Conservation (phyloP, 2,888 invertebrate genomes). For the Hirtodrosophila confusa region DNA sequence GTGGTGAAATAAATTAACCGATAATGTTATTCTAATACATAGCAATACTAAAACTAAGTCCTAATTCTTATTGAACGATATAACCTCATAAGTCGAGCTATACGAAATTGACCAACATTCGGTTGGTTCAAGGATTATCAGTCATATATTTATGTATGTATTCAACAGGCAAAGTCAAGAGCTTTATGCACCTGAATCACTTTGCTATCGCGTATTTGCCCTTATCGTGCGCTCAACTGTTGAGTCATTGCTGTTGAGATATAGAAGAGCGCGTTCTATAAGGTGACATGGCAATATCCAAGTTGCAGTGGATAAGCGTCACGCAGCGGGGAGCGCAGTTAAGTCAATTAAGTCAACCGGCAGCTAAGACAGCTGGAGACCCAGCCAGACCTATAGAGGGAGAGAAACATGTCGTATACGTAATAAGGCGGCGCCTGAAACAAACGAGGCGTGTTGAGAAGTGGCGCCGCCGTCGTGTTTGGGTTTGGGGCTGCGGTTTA, state of each 20-base stretch:
- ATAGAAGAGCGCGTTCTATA: constrained; percentile 2
- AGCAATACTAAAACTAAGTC: too few species aligned
- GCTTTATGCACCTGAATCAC: constrained; percentile 26
- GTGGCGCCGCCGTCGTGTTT: constrained; percentile 8
- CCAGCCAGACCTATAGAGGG: constrained; percentile 5
- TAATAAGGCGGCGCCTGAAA: constrained; percentile 53
- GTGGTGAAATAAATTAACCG: too few species aligned
- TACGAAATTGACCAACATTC: constrained; percentile 1
- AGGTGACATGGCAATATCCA: constrained; percentile 21
- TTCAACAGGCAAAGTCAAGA: constrained; percentile 15
- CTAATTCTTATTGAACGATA: background rate
- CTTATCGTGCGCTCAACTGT: constrained; percentile 71
- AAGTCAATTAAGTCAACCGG: constrained; percentile 23
- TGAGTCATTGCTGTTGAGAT: constrained; percentile 53
- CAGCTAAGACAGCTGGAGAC: constrained; percentile 32
- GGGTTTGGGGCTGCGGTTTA: constrained; percentile 8
- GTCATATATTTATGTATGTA: constrained; percentile 12
- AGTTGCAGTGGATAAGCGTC: constrained; percentile 4
- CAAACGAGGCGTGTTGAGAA: constrained; percentile 31
- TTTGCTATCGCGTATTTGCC: constrained; percentile 21
- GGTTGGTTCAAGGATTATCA: constrained; percentile 8
- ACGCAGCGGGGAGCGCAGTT: constrained; percentile 1
- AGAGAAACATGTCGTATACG: constrained; percentile 50
- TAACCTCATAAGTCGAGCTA: too few species aligned
- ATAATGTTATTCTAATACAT: too few species aligned